Conservation (phyloP, 2,797 vertebrate genomes). For the Myripristis murdjan region DNA sequence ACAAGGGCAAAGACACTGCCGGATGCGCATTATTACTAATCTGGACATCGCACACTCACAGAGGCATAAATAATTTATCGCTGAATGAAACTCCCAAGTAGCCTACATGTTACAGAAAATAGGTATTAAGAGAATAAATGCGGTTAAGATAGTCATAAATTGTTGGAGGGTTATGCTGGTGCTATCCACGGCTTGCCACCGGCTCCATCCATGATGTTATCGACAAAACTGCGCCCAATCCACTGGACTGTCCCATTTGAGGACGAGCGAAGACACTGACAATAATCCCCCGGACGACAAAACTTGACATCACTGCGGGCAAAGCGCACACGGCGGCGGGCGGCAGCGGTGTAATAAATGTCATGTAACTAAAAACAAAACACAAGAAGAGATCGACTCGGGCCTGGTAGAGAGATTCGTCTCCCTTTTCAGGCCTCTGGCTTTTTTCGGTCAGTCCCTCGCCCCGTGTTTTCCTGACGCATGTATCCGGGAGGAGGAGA, state of each 20-base stretch:
- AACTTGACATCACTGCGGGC: conserved; percentile 11
- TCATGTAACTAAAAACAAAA: conserved; percentile 16
- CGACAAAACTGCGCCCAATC: conserved; percentile 28
- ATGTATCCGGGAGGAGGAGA: conserved; percentile 72
- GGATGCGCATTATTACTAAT: conserved; percentile 36
- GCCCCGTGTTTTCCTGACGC: conserved; percentile 81
- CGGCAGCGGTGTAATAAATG: background rate
- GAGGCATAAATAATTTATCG: conserved; percentile 51
- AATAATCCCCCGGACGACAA: conserved; percentile 5
- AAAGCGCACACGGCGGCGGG: conserved; percentile 11
- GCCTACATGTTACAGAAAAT: conserved; percentile 6
- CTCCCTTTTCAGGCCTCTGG: conserved; percentile 63
- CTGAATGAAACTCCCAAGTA: conserved; percentile 38
- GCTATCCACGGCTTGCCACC: background rate
- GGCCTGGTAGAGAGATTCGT: conserved; percentile 51
- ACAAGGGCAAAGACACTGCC: conserved; percentile 25
- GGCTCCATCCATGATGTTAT: conserved; percentile 16
- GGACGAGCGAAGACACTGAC: conserved; percentile 10
- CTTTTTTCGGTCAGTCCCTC: conserved; percentile 51
- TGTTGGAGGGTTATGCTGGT: background rate
- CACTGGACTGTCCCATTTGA: conserved; percentile 24
- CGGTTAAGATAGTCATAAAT: background rate
- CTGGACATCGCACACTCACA: conserved; percentile 52
- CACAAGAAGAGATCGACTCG: background rate
- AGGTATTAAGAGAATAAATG: background rate